Percentiles rank a stretch among this genome's conserved stretches.
Evolutionary conservation across 2,888 invertebrate genomes (phyloP).

Genomic region (Apantesis nais): DNA sequence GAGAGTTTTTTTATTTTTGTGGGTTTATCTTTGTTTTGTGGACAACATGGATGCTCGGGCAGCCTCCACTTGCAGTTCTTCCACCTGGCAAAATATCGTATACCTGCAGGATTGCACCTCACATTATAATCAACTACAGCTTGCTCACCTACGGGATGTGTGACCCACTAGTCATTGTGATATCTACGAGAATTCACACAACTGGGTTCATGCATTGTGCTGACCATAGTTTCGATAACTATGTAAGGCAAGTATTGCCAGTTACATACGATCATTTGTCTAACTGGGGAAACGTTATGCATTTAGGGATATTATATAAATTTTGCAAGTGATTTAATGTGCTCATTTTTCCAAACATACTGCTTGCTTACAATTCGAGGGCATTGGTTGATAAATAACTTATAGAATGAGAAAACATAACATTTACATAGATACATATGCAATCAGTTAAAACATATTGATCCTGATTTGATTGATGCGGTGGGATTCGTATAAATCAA

Average conservation of each 20-base stretch:
- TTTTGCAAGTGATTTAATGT: conserved; percentile 31
- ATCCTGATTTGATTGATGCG: conserved; percentile 39
- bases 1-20: conserved; percentile 81
- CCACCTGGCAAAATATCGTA: conserved; percentile 94
- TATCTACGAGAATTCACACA: conserved; percentile 48
- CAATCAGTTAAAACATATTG: conserved; percentile 26
- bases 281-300: conserved; percentile 27
- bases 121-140: conserved; percentile 84
- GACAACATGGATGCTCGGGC: conserved; percentile 89
- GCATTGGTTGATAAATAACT: conserved; percentile 36
- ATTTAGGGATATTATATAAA: conserved; percentile 34
- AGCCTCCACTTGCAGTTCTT: conserved; percentile 92
- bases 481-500: conserved; percentile 22
- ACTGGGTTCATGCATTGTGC: conserved; percentile 65
- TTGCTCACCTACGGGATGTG: conserved; percentile 66
- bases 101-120: conserved; percentile 88
- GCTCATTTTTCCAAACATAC: conserved; percentile 39
- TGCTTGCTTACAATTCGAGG: conserved; percentile 31
- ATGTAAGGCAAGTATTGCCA: conserved; percentile 23
- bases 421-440: conserved; percentile 48
- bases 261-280: conserved; percentile 33
- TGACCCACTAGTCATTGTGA: conserved; percentile 52
- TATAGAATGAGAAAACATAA: conserved; percentile 51
- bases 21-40: conserved; percentile 86
- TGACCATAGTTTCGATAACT: conserved; percentile 23